These are phyloP conservation scores for Caenorhabditis drosophilae DNA, from an alignment of 2,888 invertebrate species.

Conservation along the genomic window DNA sequence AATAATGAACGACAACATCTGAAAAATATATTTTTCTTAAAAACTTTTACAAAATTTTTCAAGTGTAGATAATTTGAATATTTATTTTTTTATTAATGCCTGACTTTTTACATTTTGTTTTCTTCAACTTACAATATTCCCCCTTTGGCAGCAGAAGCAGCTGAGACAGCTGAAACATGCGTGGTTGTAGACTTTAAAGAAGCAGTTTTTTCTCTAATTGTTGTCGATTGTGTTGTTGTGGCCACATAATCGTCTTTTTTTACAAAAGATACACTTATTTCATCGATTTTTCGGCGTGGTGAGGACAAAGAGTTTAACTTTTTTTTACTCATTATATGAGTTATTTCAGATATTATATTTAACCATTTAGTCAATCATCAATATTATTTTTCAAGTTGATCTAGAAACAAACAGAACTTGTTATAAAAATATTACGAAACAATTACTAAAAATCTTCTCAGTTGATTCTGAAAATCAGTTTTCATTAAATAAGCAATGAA, in stretches of 20 bases:
- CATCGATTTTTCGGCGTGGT: slow-evolving; percentile 13
- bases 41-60: too few species aligned
- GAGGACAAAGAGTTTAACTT: too few species aligned
- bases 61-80: too few species aligned
- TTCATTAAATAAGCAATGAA: too few species aligned
- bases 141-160: slow-evolving; percentile 27
- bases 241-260: slow-evolving; percentile 14
- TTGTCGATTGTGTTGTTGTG: slow-evolving; percentile 16
- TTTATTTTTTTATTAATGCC: too few species aligned
- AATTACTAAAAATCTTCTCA: neutral
- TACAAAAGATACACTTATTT: slow-evolving; percentile 23
- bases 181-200: slow-evolving; percentile 46
- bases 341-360: neutral
- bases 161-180: slow-evolving; percentile 27
- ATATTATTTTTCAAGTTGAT: neutral
- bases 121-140: slow-evolving; percentile 24
- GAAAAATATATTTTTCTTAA: slow-evolving; percentile 23
- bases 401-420: neutral
- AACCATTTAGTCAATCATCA: slow-evolving; percentile 26
- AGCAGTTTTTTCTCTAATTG: slow-evolving; percentile 38
- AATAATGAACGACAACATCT: slow-evolving; percentile 66
- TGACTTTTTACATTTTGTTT: neutral
- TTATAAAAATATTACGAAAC: neutral
- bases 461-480: neutral
- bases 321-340: slow-evolving; percentile 19